phyloP scores from a whole-genome alignment of 2,888 invertebrate genomes.

The Galeruca laticollis region DNA sequence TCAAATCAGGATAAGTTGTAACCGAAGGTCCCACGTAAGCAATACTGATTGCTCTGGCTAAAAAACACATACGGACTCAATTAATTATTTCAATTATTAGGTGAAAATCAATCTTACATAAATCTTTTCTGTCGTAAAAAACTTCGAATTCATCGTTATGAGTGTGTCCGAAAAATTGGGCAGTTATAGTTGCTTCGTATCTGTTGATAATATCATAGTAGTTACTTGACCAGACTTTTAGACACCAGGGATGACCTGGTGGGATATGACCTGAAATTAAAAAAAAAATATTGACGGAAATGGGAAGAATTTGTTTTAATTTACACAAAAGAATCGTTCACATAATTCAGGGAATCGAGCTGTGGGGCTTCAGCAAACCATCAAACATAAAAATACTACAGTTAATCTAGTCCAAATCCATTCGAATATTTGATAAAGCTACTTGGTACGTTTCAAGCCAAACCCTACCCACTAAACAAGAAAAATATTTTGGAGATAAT shows the following conservation, averaged over 20 bases:
- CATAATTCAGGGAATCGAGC: too few species aligned
- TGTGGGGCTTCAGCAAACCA: too few species aligned
- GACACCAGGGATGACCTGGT: constrained; percentile 92
- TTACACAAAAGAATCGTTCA: too few species aligned
- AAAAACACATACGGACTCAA: constrained; percentile 27
- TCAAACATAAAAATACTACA: too few species aligned
- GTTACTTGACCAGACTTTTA: constrained; percentile 96
- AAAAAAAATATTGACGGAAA: neutral
- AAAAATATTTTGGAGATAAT: too few species aligned
- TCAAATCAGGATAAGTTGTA: constrained; percentile 91
- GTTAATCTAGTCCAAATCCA: too few species aligned
- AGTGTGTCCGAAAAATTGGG: constrained; percentile 95
- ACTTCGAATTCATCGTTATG: constrained; percentile 95
- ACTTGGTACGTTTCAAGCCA: too few species aligned
- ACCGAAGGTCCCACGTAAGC: constrained; percentile 96
- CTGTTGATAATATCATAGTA: constrained; percentile 90
- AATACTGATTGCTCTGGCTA: constrained; percentile 84
- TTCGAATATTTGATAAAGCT: too few species aligned
- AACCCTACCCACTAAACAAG: too few species aligned
- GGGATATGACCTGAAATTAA: constrained; percentile 84
- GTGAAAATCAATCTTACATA: constrained; percentile 69
- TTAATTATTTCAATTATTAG: neutral
- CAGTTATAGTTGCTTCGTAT: constrained; percentile 89
- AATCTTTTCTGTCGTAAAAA: constrained; percentile 87
- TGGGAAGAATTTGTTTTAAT: too few species aligned